phyloP scores from a whole-genome alignment of 2,888 invertebrate species.

The Ectobius pallidus region DNA sequence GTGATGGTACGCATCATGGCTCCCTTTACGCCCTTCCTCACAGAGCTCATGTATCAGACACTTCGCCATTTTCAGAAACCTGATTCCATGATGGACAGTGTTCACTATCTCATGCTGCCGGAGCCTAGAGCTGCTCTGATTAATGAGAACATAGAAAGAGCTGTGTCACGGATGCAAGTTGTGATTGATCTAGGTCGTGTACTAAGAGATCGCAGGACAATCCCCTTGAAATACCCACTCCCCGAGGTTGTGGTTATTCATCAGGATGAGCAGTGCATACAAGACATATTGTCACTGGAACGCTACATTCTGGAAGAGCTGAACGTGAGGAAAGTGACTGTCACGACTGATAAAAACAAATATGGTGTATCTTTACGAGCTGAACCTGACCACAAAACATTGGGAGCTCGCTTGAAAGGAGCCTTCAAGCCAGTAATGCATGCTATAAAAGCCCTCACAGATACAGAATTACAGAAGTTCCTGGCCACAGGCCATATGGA shows the following conservation, averaged over 20 bases:
- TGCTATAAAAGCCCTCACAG: slow-evolving; percentile 77
- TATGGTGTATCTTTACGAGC: slow-evolving; percentile 91
- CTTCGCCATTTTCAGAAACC: slow-evolving; percentile 67
- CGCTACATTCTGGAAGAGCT: slow-evolving; percentile 90
- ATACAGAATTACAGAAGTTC: slow-evolving; percentile 78
- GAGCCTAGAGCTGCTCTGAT: slow-evolving; percentile 69
- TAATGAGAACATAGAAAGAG: slow-evolving; percentile 83
- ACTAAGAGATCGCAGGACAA: slow-evolving; percentile 88
- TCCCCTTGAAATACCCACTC: slow-evolving; percentile 95
- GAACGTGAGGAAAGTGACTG: slow-evolving; percentile 84
- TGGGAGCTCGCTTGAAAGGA: slow-evolving; percentile 87
- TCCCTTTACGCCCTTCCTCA: slow-evolving; percentile 95
- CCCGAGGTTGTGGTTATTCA: slow-evolving; percentile 96
- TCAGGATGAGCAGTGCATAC: slow-evolving; percentile 76
- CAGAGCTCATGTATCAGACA: slow-evolving; percentile 94
- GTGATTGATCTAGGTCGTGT: slow-evolving; percentile 94
- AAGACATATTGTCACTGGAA: slow-evolving; percentile 78
- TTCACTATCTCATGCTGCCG: slow-evolving; percentile 93
- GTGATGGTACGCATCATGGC: slow-evolving; percentile 94
- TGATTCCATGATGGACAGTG: slow-evolving; percentile 68
- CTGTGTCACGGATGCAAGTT: slow-evolving; percentile 91
- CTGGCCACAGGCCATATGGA: slow-evolving; percentile 72
- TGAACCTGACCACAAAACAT: slow-evolving; percentile 91
- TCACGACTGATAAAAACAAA: slow-evolving; percentile 88
- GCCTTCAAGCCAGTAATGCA: slow-evolving; percentile 87